Evolutionary conservation across 2,797 vertebrate species (phyloP).

Genomic region (Brachyalestes nurse): DNA sequence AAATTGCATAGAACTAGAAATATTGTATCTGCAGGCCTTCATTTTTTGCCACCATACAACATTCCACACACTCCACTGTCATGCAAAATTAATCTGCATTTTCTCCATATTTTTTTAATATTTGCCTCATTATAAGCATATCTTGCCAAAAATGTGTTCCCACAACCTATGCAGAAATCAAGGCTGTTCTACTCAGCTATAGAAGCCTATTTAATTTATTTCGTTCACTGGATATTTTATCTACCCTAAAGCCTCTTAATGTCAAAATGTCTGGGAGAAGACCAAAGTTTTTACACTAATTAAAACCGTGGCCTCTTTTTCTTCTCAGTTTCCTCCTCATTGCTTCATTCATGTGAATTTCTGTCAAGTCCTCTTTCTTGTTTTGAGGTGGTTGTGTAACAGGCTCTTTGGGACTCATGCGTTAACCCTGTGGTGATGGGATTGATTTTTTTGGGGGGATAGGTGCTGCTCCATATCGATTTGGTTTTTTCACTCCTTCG

Average conservation of each 20-base stretch:
- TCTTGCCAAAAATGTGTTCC: not conserved
- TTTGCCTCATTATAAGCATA: not conserved
- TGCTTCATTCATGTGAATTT: not conserved
- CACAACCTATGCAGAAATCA: not conserved
- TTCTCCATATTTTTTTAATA: not conserved
- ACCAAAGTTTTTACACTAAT: not conserved
- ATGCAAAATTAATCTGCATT: not conserved
- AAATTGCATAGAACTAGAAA: too few relatives aligned
- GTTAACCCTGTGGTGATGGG: not conserved
- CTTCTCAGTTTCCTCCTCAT: not conserved
- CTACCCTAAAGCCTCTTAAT: not conserved
- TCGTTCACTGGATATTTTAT: not conserved
- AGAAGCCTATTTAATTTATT: not conserved
- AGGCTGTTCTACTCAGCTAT: not conserved
- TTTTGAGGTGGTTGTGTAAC: not conserved
- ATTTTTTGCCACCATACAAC: not conserved
- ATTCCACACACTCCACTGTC: not conserved
- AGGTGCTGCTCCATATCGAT: slow-evolving; percentile 22
- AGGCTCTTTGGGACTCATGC: not conserved
- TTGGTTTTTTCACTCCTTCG: not conserved
- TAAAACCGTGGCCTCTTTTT: not conserved
- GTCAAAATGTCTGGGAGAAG: not conserved
- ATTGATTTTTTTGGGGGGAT: slow-evolving; percentile 12
- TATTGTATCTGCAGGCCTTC: not conserved
- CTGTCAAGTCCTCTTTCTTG: not conserved